Base-by-base conservation (phyloP, 2,113 vertebrate species). In the Halichoerus grypus region DNA sequence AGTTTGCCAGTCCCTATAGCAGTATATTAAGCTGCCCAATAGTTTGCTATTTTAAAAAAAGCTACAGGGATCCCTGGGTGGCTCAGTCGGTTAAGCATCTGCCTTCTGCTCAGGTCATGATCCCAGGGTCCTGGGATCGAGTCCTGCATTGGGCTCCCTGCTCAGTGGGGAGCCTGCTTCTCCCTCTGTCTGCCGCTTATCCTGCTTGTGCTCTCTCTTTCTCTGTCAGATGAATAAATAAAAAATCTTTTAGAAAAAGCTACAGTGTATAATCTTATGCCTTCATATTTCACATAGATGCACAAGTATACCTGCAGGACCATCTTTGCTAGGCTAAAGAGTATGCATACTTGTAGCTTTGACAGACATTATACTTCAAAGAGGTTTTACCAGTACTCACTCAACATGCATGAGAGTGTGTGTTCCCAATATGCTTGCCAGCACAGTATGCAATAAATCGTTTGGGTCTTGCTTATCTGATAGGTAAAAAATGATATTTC, bases 401-500 rank as follows among this genome's bases (percentile, higher is more conserved):
- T 72, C n/a, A 57, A 46, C 33, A 13, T 31, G 46, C 42, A 7
- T 15, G 26, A 87, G 22, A 79, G 36, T 28, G 13, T 49, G 24
- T 80, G 55, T 63, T 93, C 7, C 55, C 46, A 83, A 39, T n/a
- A 55, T 0, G 51, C 21, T 92, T 76, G 72, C 92, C 67, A 69
- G 57, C 0, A 74, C 65, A 71, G 9, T 51, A 26, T 57, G 55
- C 67, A 95, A 84, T 80, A 80, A 71, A 97, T 79, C 16, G 57
- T 72, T 90, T 93, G 80, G 55, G 59, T 89, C 42, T 89, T 59
- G 22, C 63, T 61, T 91, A 26, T 92, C 80, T 95, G 69, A 65
- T 91, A 87, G 88, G 72, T 97, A 63, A 92, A 84, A 97, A 89
- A 74, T 67, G 59, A 63, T 65, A 86, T 57, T 94, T 97, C 55